These are phyloP conservation scores for Chloroclysta siterata DNA, from an alignment of 2,888 invertebrate genomes.

Conservation along the genomic window DNA sequence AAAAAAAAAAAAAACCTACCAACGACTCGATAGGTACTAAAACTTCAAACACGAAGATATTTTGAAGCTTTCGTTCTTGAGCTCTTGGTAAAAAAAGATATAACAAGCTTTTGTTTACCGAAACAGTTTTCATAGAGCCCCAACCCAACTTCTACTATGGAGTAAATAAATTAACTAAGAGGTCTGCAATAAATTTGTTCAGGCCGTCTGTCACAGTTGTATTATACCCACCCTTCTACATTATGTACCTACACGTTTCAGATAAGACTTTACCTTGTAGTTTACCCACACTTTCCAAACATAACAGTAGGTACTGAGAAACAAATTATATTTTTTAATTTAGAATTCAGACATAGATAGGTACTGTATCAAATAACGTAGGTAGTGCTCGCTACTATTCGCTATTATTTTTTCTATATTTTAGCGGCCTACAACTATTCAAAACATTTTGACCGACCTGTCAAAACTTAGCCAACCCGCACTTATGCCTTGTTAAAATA, in stretches of 20 bases:
- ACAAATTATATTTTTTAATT: too few relatives aligned
- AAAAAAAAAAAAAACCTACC: too few relatives aligned
- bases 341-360: too few relatives aligned
- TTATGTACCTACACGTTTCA: constrained; percentile 15
- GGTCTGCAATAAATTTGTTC: constrained; percentile 44
- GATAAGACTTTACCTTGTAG: too few relatives aligned
- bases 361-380: background rate
- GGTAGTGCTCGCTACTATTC: too few relatives aligned
- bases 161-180: constrained; percentile 43
- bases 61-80: too few relatives aligned
- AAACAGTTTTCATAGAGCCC: constrained; percentile 21
- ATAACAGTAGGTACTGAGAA: too few relatives aligned
- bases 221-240: constrained; percentile 36
- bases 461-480: constrained; percentile 22
- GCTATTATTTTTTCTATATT: background rate
- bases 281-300: constrained; percentile 7
- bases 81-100: too few relatives aligned
- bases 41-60: too few relatives aligned
- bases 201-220: constrained; percentile 40
- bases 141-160: constrained; percentile 30
- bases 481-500: constrained; percentile 54
- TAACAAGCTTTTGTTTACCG: background rate
- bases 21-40: too few relatives aligned
- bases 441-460: constrained; percentile 25
- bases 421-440: background rate